Evolutionary conservation across 2,888 invertebrate species (phyloP), one percentile per base, ranked within the genome.

Genomic region (Cetonia aurata): DNA sequence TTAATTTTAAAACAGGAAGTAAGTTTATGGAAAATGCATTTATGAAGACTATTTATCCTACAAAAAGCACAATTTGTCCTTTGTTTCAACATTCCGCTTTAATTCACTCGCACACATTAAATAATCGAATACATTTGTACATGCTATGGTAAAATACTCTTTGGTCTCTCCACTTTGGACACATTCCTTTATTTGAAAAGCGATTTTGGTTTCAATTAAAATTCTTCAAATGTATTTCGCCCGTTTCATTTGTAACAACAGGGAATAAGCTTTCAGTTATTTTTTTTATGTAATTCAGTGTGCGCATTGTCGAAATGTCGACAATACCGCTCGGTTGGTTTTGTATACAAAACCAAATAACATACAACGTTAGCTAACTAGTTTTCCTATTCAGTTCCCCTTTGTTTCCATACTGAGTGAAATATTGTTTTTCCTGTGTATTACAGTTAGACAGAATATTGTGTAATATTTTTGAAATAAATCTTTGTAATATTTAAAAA

Each of bases 211-310:
- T 44, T 4, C 12, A 25, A n/a, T 50, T 50, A 10, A 25, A 53
- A 62, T 46, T 56, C 44, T 55, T 55, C 17, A 42, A 67, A 41
- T 42, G 42, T 13, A 50, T 69, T 69, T 46, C 42, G 50, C 12
- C 46, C 25, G 37, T 52, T 41, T 42, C 69, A 52, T 52, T 69
- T 69, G 52, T 52, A 42, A 13, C 33, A 42, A 69, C 42, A 52
- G 52, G 41, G 52, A 41, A 69, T 44, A 48, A 59, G 46, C n/a
- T n/a, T 12, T 25, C 2, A 10, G n/a, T 48, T 60, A 60, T 60
- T 60, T 44, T 25, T 44, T 44, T 25, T 33, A 12, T n/a, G 12
- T n/a, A 25, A n/a, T 60, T 42, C 44, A 19, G n/a, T 25, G 53
- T 12, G 17, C 15, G 42, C 25, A n/a, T 1, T 44, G n/a, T n/a